These are phyloP conservation scores for Eulemur rufifrons DNA, from an alignment of 2,113 vertebrate species.

Conservation along the genomic window DNA sequence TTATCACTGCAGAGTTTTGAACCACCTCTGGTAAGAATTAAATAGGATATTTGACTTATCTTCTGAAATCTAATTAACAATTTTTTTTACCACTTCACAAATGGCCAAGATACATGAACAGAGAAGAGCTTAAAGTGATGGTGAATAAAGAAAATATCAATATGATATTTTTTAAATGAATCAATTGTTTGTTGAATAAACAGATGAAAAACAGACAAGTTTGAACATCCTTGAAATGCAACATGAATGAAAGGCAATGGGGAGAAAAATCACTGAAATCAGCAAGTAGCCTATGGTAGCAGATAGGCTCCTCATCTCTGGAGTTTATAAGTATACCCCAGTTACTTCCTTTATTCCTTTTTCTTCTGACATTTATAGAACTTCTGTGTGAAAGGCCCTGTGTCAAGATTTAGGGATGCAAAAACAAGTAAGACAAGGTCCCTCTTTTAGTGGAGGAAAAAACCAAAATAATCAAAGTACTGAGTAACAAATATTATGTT, in stretches of 20 bases:
- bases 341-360: background rate
- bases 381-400: background rate
- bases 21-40: slow-evolving; percentile 34
- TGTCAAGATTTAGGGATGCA: slow-evolving; percentile 1
- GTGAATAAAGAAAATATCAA: background rate
- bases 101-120: background rate
- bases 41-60: background rate
- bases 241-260: background rate
- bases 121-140: background rate
- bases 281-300: background rate
- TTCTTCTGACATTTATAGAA: slow-evolving; percentile 11
- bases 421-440: slow-evolving; percentile 30
- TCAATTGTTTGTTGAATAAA: background rate
- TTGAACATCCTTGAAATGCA: background rate
- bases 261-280: background rate
- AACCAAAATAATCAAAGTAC: background rate
- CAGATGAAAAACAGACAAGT: slow-evolving; percentile 14
- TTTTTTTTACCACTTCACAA: slow-evolving; percentile 27
- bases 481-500: background rate
- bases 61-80: slow-evolving; percentile 1
- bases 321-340: background rate
- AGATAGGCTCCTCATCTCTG: background rate
- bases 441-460: background rate
- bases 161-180: background rate
- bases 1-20: slow-evolving; percentile 74